phyloP scores from a whole-genome alignment of 2,113 vertebrate species.

The Balaenoptera acutorostrata region DNA sequence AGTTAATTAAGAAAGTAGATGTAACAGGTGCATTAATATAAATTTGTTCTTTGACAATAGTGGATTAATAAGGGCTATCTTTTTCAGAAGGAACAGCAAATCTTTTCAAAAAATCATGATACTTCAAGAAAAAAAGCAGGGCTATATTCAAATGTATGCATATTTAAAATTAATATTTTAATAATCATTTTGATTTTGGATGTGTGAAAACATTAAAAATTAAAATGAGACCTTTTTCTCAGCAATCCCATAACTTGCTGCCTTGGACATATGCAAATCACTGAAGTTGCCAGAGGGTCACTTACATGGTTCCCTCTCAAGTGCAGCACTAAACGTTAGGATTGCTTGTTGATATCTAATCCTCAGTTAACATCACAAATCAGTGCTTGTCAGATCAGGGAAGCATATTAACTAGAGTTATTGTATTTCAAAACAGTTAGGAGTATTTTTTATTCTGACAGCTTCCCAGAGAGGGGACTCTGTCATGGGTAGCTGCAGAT shows the following conservation, averaged over 20 bases:
- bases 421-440: constrained; percentile 65
- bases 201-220: constrained; percentile 62
- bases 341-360: constrained; percentile 62
- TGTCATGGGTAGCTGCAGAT: constrained; percentile 49
- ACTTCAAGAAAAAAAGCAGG: neutral
- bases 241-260: neutral
- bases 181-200: constrained; percentile 20
- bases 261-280: constrained; percentile 35
- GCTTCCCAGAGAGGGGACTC: constrained; percentile 44
- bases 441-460: constrained; percentile 72
- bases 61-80: neutral
- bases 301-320: constrained; percentile 41
- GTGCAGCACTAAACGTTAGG: constrained; percentile 49
- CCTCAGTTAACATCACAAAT: constrained; percentile 60
- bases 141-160: neutral
- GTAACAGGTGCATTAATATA: neutral
- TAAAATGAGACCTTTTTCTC: constrained; percentile 50
- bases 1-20: neutral
- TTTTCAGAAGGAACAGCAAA: neutral
- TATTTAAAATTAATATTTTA: constrained; percentile 48
- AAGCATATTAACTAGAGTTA: constrained; percentile 74
- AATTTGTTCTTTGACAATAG: neutral
- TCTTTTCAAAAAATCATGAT: neutral
- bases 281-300: constrained; percentile 33
- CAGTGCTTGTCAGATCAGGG: constrained; percentile 67